Conservation (phyloP, 2,888 invertebrate genomes). For the Pilophorus perplexus region DNA sequence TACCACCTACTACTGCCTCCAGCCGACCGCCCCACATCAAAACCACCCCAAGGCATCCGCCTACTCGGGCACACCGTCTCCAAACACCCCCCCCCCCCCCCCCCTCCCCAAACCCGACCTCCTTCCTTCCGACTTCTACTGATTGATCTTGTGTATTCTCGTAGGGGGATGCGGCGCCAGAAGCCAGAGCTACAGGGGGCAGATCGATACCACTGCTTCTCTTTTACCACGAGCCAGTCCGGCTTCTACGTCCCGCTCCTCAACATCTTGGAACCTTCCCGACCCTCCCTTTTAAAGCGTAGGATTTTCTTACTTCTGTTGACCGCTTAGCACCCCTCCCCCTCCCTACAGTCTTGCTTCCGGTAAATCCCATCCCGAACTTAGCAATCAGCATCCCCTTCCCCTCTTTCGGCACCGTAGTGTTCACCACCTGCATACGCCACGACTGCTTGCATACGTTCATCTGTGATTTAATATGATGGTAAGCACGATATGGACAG, state of each 20-base stretch:
- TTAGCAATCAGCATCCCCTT: too few species aligned
- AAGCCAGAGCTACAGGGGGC: neutral
- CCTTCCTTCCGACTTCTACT: slow-evolving; percentile 21
- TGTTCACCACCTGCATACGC: neutral
- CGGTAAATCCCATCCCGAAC: neutral
- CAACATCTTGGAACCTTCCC: slow-evolving; percentile 11
- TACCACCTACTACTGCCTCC: too few species aligned
- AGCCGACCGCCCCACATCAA: too few species aligned
- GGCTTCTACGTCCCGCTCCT: neutral
- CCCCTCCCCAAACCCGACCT: too few species aligned
- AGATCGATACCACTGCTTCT: neutral
- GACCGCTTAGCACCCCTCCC: neutral
- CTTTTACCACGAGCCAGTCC: too few species aligned
- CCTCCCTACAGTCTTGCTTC: neutral
- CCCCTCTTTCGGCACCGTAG: neutral
- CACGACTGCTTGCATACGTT: neutral
- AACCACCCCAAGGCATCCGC: neutral
- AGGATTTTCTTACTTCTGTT: neutral
- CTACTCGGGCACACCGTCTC: neutral
- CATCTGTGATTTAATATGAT: slow-evolving; percentile 14
- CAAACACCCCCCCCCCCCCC: neutral
- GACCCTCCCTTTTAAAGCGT: neutral
- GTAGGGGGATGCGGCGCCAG: slow-evolving; percentile 24
- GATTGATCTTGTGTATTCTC: slow-evolving; percentile 12
- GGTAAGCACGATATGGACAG: neutral